Evolutionary conservation across 92 coral and sea anemone species (phyloP).

Genomic region (Porites cylindrica): DNA sequence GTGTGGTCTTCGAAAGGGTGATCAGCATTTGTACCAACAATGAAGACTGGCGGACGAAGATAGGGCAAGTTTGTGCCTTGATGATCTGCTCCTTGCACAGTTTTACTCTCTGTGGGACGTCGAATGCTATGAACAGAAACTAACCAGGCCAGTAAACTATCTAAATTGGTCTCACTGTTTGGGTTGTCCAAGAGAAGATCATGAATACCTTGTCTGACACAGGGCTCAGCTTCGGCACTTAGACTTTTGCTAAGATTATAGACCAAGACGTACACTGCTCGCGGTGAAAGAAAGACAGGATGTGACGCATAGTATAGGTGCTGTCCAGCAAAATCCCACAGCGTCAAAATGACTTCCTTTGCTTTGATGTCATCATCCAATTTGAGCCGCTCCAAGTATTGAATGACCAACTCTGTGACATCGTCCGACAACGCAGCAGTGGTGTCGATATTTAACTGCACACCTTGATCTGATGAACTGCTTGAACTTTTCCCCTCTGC

Average conservation of each 20-base stretch:
- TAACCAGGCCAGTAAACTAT: slow-evolving; percentile 80
- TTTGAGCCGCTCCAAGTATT: slow-evolving; percentile 42
- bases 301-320: slow-evolving; percentile 82
- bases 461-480: not conserved
- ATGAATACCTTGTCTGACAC: slow-evolving; percentile 72
- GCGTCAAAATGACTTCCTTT: not conserved
- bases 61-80: slow-evolving; percentile 27
- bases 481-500: not conserved
- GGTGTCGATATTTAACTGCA: slow-evolving; percentile 9
- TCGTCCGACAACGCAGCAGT: slow-evolving; percentile 52
- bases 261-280: slow-evolving; percentile 74
- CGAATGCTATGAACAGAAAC: slow-evolving; percentile 24
- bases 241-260: slow-evolving; percentile 76
- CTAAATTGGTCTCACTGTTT: slow-evolving; percentile 79
- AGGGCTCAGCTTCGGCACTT: no score
- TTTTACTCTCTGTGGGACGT: not conserved
- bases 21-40: slow-evolving; percentile 76
- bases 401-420: slow-evolving; percentile 66
- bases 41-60: slow-evolving; percentile 71
- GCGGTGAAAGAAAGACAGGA: slow-evolving; percentile 73
- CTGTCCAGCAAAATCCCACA: slow-evolving; percentile 88
- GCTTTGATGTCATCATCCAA: slow-evolving; percentile 33
- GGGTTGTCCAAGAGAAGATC: slow-evolving; percentile 72
- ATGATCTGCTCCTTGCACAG: not conserved
- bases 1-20: slow-evolving; percentile 53